phyloP scores from a whole-genome alignment of 2,888 invertebrate genomes.

The Scrobipalpa atriplicella region DNA sequence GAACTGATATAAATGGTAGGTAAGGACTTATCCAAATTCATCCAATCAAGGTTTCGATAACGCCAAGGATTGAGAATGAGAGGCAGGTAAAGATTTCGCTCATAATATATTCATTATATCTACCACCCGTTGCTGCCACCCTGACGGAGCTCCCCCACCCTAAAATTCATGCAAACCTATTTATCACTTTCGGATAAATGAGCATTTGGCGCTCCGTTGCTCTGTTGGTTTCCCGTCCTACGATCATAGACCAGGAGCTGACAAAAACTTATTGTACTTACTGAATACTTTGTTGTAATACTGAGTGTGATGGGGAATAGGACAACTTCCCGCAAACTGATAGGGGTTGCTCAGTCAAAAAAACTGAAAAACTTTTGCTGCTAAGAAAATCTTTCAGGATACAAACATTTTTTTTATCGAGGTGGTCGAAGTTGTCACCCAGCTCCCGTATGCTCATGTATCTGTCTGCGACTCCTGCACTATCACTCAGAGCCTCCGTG shows the following conservation, averaged over 20 bases:
- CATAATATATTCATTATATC: constrained; percentile 67
- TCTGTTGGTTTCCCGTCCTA: constrained; percentile 14
- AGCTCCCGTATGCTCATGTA: neutral
- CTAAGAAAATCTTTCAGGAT: too few species aligned
- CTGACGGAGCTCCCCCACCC: constrained; percentile 30
- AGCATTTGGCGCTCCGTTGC: constrained; percentile 49
- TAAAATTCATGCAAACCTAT: constrained; percentile 66
- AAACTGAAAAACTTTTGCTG: too few species aligned
- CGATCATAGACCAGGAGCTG: constrained; percentile 14
- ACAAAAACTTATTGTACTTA: too few species aligned
- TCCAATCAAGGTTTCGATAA: constrained; percentile 8
- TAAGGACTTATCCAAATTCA: neutral
- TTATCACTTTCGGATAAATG: constrained; percentile 77
- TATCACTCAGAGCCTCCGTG: constrained; percentile 2
- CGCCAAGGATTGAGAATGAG: neutral
- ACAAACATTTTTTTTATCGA: too few species aligned
- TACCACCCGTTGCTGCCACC: constrained; percentile 38
- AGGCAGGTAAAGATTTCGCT: constrained; percentile 54
- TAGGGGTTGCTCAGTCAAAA: too few species aligned
- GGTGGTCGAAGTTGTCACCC: too few species aligned
- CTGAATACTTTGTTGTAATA: too few species aligned
- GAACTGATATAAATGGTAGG: too few species aligned
- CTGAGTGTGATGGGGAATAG: too few species aligned
- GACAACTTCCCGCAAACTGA: too few species aligned
- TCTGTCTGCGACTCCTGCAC: constrained; percentile 12